phyloP scores from a whole-genome alignment of 2,113 vertebrate species.

The Ursus arctos region DNA sequence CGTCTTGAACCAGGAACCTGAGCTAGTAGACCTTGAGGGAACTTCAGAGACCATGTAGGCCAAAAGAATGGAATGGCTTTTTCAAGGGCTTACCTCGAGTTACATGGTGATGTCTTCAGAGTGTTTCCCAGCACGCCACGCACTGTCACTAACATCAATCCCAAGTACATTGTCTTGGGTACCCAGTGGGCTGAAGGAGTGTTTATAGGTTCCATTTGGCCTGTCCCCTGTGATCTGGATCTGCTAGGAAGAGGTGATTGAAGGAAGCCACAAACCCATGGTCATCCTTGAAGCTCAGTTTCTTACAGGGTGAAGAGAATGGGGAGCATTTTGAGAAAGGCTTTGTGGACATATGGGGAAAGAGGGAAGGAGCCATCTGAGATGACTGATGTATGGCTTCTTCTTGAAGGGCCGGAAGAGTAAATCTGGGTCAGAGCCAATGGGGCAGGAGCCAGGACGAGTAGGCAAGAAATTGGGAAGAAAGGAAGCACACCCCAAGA shows the following conservation, averaged over 20 bases:
- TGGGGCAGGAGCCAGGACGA: not conserved
- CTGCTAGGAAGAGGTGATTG: not conserved
- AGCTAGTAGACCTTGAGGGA: not conserved
- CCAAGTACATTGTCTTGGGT: not conserved
- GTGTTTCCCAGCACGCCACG: not conserved
- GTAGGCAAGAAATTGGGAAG: not conserved
- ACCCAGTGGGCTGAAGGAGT: not conserved
- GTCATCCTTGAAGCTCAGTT: not conserved
- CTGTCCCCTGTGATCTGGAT: not conserved
- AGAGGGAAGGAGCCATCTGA: not conserved
- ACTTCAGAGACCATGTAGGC: not conserved
- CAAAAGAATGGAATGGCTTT: not conserved
- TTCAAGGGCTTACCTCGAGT: not conserved
- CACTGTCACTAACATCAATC: not conserved
- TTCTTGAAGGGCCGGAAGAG: slow-evolving; percentile 11
- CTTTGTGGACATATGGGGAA: not conserved
- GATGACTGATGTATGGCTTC: not conserved
- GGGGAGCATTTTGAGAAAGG: not conserved
- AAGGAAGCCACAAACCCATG: not conserved
- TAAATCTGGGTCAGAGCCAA: not conserved
- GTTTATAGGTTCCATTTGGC: not conserved
- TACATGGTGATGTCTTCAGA: not conserved
- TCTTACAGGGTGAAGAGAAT: not conserved
- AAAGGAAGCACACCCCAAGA: slow-evolving; percentile 8
- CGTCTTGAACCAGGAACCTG: not conserved